Conservation (phyloP, 2,888 invertebrate genomes). For the Callyntrura guangdongensis region DNA sequence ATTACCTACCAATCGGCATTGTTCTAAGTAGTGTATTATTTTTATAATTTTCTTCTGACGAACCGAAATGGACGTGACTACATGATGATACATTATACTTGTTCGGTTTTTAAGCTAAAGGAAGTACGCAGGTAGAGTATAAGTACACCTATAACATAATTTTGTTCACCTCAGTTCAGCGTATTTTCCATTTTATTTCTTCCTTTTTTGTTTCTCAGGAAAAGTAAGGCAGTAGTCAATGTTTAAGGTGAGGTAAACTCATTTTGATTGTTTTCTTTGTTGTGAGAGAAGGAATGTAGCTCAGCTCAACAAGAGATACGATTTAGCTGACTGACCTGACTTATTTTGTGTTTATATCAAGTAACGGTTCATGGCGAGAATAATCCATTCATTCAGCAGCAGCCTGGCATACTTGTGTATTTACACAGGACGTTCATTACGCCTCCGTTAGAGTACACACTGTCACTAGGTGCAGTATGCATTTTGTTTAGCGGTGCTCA, state of each 20-base stretch:
- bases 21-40: not conserved
- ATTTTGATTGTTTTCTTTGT: not conserved
- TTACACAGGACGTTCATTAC: not conserved
- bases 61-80: not conserved
- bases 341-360: constrained; percentile 46
- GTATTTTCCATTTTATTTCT: constrained; percentile 11
- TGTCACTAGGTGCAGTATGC: not conserved
- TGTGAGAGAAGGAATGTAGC: constrained; percentile 42
- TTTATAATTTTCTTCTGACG: not conserved
- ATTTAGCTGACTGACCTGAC: constrained; percentile 69
- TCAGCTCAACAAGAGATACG: not conserved
- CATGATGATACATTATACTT: not conserved
- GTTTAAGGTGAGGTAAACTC: not conserved
- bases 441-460: not conserved
- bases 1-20: too few species aligned
- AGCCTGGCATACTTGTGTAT: too few species aligned
- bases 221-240: constrained; percentile 71
- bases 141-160: too few species aligned
- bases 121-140: not conserved
- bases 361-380: constrained; percentile 66
- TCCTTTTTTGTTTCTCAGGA: constrained; percentile 22
- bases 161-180: not conserved
- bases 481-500: not conserved
- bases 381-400: constrained; percentile 24
- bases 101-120: not conserved